phyloP scores from a whole-genome alignment of 2,888 invertebrate species.

The Polydrusus pterygomalis region DNA sequence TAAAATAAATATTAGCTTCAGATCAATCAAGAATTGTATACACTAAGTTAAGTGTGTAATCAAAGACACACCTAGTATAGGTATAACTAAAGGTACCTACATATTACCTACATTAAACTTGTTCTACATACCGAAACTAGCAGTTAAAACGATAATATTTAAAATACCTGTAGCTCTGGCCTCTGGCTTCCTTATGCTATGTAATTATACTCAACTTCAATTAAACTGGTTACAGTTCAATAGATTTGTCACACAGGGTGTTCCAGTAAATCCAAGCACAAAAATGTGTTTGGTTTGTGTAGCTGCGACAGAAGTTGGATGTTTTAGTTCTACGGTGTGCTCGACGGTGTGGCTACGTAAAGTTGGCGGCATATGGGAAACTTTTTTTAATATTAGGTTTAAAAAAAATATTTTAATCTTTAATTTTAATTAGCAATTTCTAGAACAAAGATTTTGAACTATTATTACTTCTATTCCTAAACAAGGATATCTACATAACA shows the following conservation, averaged over 20 bases:
- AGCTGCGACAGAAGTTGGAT: too few relatives aligned
- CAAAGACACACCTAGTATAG: not conserved
- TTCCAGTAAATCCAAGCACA: too few relatives aligned
- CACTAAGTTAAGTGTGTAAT: not conserved
- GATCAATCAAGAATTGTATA: not conserved
- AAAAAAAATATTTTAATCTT: too few relatives aligned
- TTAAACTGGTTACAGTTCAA: slow-evolving; percentile 14
- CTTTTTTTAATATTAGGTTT: too few relatives aligned
- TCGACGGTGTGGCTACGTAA: too few relatives aligned
- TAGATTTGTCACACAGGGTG: not conserved
- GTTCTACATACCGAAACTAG: not conserved
- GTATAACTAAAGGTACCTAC: not conserved
- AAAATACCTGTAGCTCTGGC: slow-evolving; percentile 1
- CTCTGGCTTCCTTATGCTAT: not conserved
- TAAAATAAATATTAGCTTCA: not conserved
- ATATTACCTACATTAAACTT: not conserved
- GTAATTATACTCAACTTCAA: slow-evolving; percentile 2
- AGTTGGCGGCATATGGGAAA: too few relatives aligned
- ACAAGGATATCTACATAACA: too few relatives aligned
- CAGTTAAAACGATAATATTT: slow-evolving; percentile 1
- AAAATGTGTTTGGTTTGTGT: not conserved
- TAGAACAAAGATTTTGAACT: too few relatives aligned
- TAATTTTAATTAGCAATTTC: too few relatives aligned
- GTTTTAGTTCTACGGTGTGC: too few relatives aligned
- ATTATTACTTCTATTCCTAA: too few relatives aligned